phyloP scores from a whole-genome alignment of 2,888 invertebrate species.

The Crocallis elinguaria region DNA sequence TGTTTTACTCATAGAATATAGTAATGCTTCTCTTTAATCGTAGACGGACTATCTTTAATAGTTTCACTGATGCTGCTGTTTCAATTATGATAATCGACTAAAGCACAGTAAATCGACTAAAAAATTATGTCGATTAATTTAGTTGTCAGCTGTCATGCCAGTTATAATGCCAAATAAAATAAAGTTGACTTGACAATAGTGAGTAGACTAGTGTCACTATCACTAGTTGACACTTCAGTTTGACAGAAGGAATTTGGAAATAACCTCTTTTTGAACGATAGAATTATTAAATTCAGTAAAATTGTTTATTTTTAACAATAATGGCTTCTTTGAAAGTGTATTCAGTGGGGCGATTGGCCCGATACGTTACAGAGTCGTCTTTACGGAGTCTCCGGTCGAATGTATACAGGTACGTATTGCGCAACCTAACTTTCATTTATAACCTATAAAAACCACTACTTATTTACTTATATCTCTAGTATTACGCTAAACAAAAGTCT shows the following conservation, averaged over 20 bases:
- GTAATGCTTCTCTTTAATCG: too few species aligned
- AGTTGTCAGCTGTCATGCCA: too few species aligned
- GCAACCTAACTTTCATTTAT: slow-evolving; percentile 61
- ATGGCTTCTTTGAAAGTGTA: slow-evolving; percentile 83
- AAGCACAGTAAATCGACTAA: too few species aligned
- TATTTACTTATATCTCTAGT: not conserved
- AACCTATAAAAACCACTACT: slow-evolving; percentile 46
- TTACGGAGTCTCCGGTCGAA: slow-evolving; percentile 68
- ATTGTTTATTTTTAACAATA: slow-evolving; percentile 28
- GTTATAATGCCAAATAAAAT: not conserved
- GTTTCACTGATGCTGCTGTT: too few species aligned
- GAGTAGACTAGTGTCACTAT: slow-evolving; percentile 11
- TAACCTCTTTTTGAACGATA: slow-evolving; percentile 56
- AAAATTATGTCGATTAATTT: too few species aligned
- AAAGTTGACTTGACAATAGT: not conserved
- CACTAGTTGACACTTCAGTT: slow-evolving; percentile 10
- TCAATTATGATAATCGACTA: too few species aligned
- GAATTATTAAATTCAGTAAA: slow-evolving; percentile 19
- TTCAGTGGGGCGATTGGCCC: slow-evolving; percentile 76
- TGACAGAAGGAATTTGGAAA: slow-evolving; percentile 40
- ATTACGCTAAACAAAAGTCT: not conserved
- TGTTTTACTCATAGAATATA: too few species aligned
- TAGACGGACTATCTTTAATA: too few species aligned
- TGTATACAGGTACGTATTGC: slow-evolving; percentile 80
- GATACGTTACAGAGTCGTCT: slow-evolving; percentile 76